Conservation (phyloP, 2,888 invertebrate genomes). For the Phengaris alcon region DNA sequence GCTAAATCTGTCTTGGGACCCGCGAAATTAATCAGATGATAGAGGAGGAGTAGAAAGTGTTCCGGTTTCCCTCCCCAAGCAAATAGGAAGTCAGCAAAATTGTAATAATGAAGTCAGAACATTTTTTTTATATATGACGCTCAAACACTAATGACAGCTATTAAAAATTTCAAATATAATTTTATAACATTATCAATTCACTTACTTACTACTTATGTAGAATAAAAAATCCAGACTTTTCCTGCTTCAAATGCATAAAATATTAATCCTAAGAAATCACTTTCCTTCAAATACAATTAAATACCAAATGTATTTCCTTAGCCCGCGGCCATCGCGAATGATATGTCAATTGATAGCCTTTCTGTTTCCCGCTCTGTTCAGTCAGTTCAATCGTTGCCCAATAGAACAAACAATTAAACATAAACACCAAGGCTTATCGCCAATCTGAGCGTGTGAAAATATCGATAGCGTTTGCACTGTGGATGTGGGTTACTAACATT, state of each 20-base stretch:
- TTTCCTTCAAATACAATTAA: not conserved
- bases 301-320: not conserved
- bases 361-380: slow-evolving; percentile 20
- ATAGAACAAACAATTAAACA: slow-evolving; percentile 10
- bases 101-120: too few relatives aligned
- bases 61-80: too few relatives aligned
- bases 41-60: too few relatives aligned
- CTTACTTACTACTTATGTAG: too few relatives aligned
- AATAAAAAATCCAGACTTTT: not conserved
- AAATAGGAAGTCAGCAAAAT: too few relatives aligned
- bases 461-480: not conserved
- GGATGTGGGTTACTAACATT: not conserved
- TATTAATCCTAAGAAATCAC: not conserved
- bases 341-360: slow-evolving; percentile 26
- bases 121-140: too few relatives aligned
- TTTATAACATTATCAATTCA: too few relatives aligned
- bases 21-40: too few relatives aligned
- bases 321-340: not conserved
- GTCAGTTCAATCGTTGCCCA: not conserved
- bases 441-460: slow-evolving; percentile 8
- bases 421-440: not conserved
- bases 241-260: not conserved
- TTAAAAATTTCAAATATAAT: too few relatives aligned
- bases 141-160: too few relatives aligned
- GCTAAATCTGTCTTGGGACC: too few relatives aligned